Base-by-base conservation (phyloP, 2,797 vertebrate species). In the Channallabes apus region DNA sequence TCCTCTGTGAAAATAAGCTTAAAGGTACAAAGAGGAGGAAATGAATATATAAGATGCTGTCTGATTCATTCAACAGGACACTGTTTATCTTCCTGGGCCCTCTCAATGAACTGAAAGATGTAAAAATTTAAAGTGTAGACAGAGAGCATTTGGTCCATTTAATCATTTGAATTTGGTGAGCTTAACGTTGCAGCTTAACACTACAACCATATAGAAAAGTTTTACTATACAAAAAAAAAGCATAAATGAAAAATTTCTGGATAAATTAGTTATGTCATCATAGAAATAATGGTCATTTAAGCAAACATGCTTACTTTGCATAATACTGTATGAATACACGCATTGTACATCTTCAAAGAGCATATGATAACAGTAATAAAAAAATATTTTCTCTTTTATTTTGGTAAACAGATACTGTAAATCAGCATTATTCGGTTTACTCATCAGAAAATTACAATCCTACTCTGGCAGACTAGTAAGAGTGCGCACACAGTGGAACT, bases 1-100 rank as follows among this genome's bases (percentile, higher is more conserved):
- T 94, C 91, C 91, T 92, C 84, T 80, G 68, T 87, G 90, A 90
- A 94, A 94, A 94, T 92, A 89, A 92, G 94, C 92, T 94, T 94
- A 95, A 92, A 89, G 56, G 88, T 93, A 93, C 89, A 93, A 94
- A 87, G 92, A 91, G 54, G 88, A 87, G 91, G 92, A 92, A 93
- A 94, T 94, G 89, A 93, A 94, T 94, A 90, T 91, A 91, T 92
- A 90, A 92, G 91, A 91, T 89, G 84, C 85, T 92, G 85, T 91
- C 86, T 83, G 76, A 84, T 88, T 90, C 64, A 77, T 89, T 90
- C 75, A 83, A 90, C 87, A 88, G 86, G 87, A 86, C 90, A 91
- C 91, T 90, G 59, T 71, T 86, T 81, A 87, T 80, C 62, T 80
- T 75, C 69, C 87, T 61, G 85, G 35, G 86, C 64, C 84, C 27